A percentile compares a stretch with the other conserved stretches of the same genome.
Conservation (phyloP, 2,797 vertebrate species). For the Paguma larvata region DNA sequence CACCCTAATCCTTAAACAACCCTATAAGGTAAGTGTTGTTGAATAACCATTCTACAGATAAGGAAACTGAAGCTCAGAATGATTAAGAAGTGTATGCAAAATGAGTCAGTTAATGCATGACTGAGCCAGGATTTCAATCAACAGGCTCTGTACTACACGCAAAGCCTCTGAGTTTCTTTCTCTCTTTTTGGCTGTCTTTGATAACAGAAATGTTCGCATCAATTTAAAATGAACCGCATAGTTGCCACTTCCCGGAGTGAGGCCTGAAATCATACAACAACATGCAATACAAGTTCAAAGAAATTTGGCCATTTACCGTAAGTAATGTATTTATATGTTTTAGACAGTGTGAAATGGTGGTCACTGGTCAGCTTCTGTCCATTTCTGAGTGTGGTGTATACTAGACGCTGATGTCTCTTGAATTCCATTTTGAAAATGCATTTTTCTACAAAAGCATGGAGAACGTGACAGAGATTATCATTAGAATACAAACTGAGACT, state of each 20-base stretch:
- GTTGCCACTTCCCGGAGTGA: background rate
- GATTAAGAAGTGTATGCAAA: background rate
- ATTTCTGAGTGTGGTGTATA: background rate
- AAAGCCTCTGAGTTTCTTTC: background rate
- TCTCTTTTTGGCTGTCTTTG: background rate
- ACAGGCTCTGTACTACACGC: background rate
- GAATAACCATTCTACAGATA: slow-evolving; percentile 32
- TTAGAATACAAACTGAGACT: background rate
- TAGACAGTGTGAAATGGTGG: slow-evolving; percentile 7
- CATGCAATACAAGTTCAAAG: background rate
- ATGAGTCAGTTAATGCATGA: background rate
- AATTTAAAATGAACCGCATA: background rate
- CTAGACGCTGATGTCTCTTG: background rate
- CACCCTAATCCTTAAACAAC: background rate
- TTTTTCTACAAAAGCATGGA: background rate
- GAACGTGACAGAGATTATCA: background rate
- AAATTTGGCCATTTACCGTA: background rate
- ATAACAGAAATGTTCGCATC: background rate
- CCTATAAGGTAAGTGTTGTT: background rate
- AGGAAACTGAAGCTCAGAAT: slow-evolving; percentile 16
- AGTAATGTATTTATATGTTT: background rate
- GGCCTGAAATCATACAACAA: background rate
- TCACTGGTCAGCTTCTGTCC: background rate
- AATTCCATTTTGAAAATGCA: background rate
- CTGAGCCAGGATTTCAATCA: background rate